phyloP scores from a whole-genome alignment of 2,888 invertebrate species.

The Chorisops tibialis region DNA sequence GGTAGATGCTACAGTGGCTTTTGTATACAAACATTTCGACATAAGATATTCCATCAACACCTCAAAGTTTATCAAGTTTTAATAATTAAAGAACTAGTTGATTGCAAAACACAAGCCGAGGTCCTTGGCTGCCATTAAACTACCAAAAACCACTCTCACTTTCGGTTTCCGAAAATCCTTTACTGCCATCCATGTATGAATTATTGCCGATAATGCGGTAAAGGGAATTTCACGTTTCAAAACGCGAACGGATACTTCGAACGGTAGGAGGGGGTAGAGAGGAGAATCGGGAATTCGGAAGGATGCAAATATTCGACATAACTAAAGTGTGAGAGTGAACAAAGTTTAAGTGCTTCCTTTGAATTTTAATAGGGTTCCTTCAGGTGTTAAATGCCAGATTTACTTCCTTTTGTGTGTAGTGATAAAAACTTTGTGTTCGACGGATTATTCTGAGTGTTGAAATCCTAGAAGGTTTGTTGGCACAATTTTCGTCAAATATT shows the following conservation, averaged over 20 bases:
- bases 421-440: conserved; percentile 31
- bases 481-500: conserved; percentile 44
- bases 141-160: conserved; percentile 22
- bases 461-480: conserved; percentile 28
- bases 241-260: conserved; percentile 2
- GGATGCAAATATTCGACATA: background rate
- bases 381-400: conserved; percentile 22
- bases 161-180: conserved; percentile 12
- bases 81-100: conserved; percentile 35
- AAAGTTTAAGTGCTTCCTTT: conserved; percentile 26
- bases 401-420: conserved; percentile 1
- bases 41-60: conserved; percentile 35
- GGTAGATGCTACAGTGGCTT: background rate
- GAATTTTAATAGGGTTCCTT: conserved; percentile 23
- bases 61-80: conserved; percentile 36
- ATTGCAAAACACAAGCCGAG: conserved; percentile 25
- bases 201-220: conserved; percentile 33
- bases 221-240: conserved; percentile 12
- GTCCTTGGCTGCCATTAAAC: conserved; percentile 14
- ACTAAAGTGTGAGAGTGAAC: conserved; percentile 9
- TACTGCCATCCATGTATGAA: conserved; percentile 27
- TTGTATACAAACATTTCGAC: conserved; percentile 15
- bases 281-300: background rate
- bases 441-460: conserved; percentile 36
- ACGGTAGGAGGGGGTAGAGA: background rate